Conservation (phyloP, 2,113 vertebrate species). For the Actinemys pallida region DNA sequence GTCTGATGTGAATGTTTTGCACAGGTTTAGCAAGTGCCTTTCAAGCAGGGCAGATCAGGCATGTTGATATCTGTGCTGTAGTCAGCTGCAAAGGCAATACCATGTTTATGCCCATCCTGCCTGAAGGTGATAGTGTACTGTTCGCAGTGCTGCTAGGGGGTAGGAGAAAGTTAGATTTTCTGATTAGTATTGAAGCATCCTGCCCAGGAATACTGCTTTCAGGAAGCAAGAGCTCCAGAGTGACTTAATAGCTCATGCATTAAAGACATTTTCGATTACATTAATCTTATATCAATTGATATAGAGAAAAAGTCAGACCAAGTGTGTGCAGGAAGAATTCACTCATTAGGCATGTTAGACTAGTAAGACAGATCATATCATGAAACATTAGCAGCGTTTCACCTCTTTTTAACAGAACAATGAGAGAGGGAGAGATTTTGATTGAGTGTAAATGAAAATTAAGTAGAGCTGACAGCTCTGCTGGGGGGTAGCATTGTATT, state of each 20-base stretch:
- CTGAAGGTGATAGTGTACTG: neutral
- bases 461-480: neutral
- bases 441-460: neutral
- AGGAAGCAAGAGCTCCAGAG: neutral
- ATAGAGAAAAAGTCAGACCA: accelerated
- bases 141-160: neutral
- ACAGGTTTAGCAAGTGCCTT: neutral
- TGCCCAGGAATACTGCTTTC: neutral
- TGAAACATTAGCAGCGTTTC: neutral
- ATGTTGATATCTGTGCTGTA: accelerated
- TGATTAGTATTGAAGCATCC: neutral
- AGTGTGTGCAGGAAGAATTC: neutral
- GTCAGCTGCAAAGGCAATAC: neutral
- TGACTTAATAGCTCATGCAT: neutral
- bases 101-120: neutral
- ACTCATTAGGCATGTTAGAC: neutral
- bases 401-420: neutral
- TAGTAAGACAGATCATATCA: neutral
- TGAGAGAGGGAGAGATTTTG: neutral
- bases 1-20: neutral
- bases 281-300: neutral
- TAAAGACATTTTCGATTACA: neutral
- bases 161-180: neutral
- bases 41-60: neutral
- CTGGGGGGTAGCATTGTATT: neutral